Evolutionary conservation across 1,140 invertebrate species (phyloP).

Genomic region (Leptoteleia sp.): DNA sequence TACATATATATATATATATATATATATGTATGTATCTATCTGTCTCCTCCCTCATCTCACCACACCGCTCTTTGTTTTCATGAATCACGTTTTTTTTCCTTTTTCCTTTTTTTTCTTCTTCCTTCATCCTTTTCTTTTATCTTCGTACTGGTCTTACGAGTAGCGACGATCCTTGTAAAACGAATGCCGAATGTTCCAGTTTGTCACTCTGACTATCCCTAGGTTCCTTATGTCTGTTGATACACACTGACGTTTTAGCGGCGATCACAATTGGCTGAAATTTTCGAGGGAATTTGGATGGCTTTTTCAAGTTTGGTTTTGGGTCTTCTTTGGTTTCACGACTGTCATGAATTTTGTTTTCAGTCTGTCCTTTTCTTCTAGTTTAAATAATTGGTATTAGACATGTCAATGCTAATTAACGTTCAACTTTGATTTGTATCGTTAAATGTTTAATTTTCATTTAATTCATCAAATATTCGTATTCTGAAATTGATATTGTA

Average conservation of each 20-base stretch:
- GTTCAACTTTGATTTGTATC: too few species aligned
- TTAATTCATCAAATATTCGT: too few species aligned
- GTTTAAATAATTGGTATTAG: too few species aligned
- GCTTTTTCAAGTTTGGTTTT: conserved; percentile 24
- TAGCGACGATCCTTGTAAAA: conserved; percentile 55
- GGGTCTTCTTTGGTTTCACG: neutral
- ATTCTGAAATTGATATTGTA: too few species aligned
- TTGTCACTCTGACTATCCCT: conserved; percentile 32
- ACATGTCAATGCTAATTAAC: too few species aligned
- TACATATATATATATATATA: too few species aligned
- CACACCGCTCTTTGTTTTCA: conserved; percentile 1
- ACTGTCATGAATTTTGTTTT: neutral
- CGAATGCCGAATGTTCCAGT: conserved; percentile 58
- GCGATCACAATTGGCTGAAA: conserved; percentile 16
- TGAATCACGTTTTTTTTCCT: conserved; percentile 30
- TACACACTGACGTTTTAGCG: conserved; percentile 25
- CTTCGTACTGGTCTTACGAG: conserved; percentile 29
- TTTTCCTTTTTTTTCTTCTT: conserved; percentile 62
- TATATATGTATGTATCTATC: too few species aligned
- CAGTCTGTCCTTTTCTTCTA: too few species aligned
- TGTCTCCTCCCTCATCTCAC: conserved; percentile 52
- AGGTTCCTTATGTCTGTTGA: conserved; percentile 20
- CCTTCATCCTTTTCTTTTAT: conserved; percentile 53
- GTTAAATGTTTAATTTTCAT: too few species aligned
- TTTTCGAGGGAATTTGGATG: conserved; percentile 11